phyloP scores from a whole-genome alignment of 2,797 vertebrate species.

The Notoglanidium macrostoma region DNA sequence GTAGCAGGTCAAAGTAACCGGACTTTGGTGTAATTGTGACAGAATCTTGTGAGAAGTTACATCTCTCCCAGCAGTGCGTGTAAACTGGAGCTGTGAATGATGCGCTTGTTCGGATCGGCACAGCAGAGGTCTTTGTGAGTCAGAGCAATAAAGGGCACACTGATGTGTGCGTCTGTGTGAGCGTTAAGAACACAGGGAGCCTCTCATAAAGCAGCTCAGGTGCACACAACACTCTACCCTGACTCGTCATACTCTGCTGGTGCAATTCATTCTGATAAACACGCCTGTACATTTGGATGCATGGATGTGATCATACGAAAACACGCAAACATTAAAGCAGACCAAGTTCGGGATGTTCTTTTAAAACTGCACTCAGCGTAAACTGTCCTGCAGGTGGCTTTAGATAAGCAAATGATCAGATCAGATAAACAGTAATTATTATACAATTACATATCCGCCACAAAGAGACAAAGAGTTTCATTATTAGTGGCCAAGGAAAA shows the following conservation, averaged over 20 bases:
- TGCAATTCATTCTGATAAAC: neutral
- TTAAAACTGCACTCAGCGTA: neutral
- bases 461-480: neutral
- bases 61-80: neutral
- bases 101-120: constrained; percentile 71
- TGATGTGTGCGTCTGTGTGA: constrained; percentile 19
- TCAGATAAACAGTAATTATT: neutral
- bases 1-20: neutral
- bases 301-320: neutral
- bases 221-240: constrained; percentile 28
- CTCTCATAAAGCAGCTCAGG: constrained; percentile 32
- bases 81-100: constrained; percentile 65
- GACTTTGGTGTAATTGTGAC: neutral
- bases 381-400: neutral
- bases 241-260: no score
- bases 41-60: neutral
- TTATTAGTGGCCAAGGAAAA: neutral
- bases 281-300: neutral
- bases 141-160: constrained; percentile 55
- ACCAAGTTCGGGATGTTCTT: neutral
- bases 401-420: neutral
- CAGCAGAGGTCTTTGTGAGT: constrained; percentile 72
- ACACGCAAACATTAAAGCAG: neutral
- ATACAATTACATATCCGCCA: neutral
- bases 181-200: constrained; percentile 31